Conservation (phyloP, 2,888 invertebrate genomes). For the Euplagia quadripunctaria region DNA sequence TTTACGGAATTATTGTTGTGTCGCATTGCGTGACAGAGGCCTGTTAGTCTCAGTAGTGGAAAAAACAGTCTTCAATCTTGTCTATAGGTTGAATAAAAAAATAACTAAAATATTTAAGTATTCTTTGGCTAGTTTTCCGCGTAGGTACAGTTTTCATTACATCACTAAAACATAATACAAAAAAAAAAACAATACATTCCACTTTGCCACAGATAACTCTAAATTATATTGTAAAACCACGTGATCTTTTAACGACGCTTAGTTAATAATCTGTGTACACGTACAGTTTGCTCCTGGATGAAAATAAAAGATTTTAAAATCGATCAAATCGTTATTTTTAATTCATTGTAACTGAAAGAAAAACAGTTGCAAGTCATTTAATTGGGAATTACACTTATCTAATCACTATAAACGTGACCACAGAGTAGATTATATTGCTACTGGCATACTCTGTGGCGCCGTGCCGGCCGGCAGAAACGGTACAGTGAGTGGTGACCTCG, state of each 20-base stretch:
- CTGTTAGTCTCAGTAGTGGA: background rate
- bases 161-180: background rate
- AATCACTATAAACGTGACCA: background rate
- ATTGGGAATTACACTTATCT: background rate
- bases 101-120: background rate
- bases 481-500: background rate
- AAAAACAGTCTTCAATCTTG: slow-evolving; percentile 1
- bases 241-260: background rate
- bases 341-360: background rate
- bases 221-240: background rate
- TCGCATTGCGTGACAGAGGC: too few species aligned
- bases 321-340: background rate
- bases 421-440: background rate
- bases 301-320: too few species aligned
- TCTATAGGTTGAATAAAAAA: background rate
- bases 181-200: background rate
- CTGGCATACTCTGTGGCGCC: background rate
- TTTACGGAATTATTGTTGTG: background rate
- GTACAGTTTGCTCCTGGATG: too few species aligned
- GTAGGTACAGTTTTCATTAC: too few species aligned
- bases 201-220: background rate
- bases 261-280: background rate
- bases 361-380: background rate
- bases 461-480: background rate
- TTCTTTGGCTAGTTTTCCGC: background rate